A percentile compares a stretch with the other conserved stretches of the same genome.
Evolutionary conservation across 2,113 vertebrate genomes (phyloP).

Genomic region (Pionites leucogaster): DNA sequence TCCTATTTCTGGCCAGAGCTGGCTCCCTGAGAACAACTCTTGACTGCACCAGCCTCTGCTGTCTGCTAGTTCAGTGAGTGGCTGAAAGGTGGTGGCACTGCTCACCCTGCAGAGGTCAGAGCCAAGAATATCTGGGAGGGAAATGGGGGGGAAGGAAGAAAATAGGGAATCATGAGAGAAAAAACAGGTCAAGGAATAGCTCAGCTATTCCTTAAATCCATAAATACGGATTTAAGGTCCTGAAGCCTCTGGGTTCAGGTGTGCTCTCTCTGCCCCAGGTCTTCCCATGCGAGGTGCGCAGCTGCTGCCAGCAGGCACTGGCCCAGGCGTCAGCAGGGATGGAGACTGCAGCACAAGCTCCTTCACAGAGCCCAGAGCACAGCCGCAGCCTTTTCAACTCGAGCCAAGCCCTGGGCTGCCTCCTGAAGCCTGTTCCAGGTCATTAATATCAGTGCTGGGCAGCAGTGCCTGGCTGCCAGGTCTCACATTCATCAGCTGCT

Average conservation of each 20-base stretch:
- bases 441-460: fast-evolving
- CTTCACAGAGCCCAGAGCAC: background rate
- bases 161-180: background rate
- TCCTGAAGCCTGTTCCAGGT: background rate
- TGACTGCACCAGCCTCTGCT: background rate
- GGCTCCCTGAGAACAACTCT: background rate
- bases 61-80: background rate
- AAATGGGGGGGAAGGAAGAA: fast-evolving
- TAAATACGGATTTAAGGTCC: background rate
- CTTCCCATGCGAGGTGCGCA: fast-evolving
- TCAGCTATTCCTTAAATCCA: background rate
- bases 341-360: fast-evolving
- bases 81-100: background rate
- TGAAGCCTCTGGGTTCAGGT: background rate
- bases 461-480: fast-evolving
- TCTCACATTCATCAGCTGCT: background rate
- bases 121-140: fast-evolving
- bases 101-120: background rate
- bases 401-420: background rate
- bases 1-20: background rate
- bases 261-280: background rate
- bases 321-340: background rate
- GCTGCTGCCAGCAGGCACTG: background rate
- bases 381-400: background rate
- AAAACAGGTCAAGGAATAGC: background rate